These are phyloP conservation scores for Creontiades dilutus DNA, from an alignment of 2,888 invertebrate genomes.

Conservation along the genomic window DNA sequence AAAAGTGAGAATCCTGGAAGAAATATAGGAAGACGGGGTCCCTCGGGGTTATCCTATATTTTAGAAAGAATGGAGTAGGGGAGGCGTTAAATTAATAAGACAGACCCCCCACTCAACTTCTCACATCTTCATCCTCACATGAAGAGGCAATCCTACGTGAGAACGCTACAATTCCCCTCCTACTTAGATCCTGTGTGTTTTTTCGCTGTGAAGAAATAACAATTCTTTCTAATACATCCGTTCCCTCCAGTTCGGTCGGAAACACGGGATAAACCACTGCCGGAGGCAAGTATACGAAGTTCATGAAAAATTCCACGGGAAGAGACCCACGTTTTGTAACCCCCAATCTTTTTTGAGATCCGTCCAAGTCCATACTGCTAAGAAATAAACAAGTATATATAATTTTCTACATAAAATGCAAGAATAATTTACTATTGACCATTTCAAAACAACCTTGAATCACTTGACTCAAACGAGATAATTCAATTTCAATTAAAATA, in stretches of 20 bases:
- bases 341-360: not conserved
- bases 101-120: slow-evolving; percentile 40
- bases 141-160: slow-evolving; percentile 52
- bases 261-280: slow-evolving; percentile 10
- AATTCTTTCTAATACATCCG: slow-evolving; percentile 63
- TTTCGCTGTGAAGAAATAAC: slow-evolving; percentile 54
- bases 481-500: no score
- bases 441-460: no score
- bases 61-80: slow-evolving; percentile 53
- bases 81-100: slow-evolving; percentile 68
- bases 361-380: not conserved
- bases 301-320: not conserved
- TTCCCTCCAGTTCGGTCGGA: not conserved
- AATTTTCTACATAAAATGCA: no score
- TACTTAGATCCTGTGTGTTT: slow-evolving; percentile 41
- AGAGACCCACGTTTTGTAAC: not conserved
- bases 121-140: slow-evolving; percentile 50
- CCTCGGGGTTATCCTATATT: slow-evolving; percentile 60
- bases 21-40: slow-evolving; percentile 44
- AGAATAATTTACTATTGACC: no score
- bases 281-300: not conserved
- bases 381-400: no score
- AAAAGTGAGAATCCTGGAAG: slow-evolving; percentile 59
- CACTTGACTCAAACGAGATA: no score
- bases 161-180: slow-evolving; percentile 45